Base-by-base conservation (phyloP, 2,797 vertebrate genomes). In the Oreochromis mossambicus region DNA sequence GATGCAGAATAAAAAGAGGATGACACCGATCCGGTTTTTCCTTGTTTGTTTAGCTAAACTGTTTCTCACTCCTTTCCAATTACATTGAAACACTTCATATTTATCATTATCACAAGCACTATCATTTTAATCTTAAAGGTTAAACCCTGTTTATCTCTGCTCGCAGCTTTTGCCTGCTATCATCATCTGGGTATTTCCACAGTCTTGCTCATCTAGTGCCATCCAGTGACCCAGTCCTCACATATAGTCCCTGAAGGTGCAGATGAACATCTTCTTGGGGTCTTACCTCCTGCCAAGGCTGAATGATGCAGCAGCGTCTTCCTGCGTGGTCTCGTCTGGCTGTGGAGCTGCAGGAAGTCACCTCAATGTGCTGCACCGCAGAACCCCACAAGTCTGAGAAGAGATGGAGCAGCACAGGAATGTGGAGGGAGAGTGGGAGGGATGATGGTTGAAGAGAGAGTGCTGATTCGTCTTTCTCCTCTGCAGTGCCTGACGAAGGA, bases 401-500 rank as follows among this genome's bases (percentile, higher is more conserved):
- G 32, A 73, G 32, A 51, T 75, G 81, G 83, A 79, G 38, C 5
- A n/a, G 66, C 10, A 88, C 56, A 82, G 52, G 75, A 83, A 84
- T 48, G 21, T 48, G 48, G 81, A 80, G 52, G 38, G 51, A 48
- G 29, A 82, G 88, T 80, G 88, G 87, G 92, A 87, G 92, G 92
- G 90, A 85, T 24, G 54, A 88, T 19, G 83, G 79, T 43, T 68
- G 80, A 58, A 51, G 26, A 38, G 54, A 88, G 84, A 75, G 13
- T n/a, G 77, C 89, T 95, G 94, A 95, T 94, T 95, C 43, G 91
- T 77, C 85, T 61, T 13, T 82, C 83, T 89, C 88, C 85, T 91
- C 94, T 95, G 93, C 94, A 94, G 91, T 91, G 81, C 19, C 85
- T 88, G 88, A 89, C 3, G 8, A 83, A 88, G 61, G 83, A 80